Conservation (phyloP, 2,797 vertebrate species). For the Pipistrellus nathusii region DNA sequence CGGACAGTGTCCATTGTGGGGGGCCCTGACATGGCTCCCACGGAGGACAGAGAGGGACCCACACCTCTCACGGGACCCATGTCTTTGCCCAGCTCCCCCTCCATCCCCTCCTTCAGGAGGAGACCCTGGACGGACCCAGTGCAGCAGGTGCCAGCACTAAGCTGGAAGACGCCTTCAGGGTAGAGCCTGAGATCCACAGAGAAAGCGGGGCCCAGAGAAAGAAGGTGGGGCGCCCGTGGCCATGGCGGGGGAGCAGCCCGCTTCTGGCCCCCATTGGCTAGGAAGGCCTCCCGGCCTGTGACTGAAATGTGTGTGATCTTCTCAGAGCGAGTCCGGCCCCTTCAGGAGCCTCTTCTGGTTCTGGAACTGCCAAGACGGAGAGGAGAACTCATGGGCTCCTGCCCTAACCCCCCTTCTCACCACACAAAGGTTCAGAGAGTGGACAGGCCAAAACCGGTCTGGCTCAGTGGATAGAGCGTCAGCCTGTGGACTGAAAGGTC, state of each 20-base stretch:
- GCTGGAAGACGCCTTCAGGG: background rate
- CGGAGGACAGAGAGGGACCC: background rate
- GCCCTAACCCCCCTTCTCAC: background rate
- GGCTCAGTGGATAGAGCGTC: no score
- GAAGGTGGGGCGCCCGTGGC: background rate
- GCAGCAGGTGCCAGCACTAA: background rate
- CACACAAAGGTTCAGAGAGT: background rate
- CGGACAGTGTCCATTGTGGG: background rate
- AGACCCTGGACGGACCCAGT: background rate
- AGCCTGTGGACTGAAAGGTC: no score
- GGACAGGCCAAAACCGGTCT: background rate
- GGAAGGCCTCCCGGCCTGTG: background rate
- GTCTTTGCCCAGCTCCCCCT: background rate
- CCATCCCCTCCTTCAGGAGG: background rate
- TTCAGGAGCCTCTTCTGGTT: background rate
- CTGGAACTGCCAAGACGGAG: background rate
- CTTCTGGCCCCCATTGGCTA: background rate
- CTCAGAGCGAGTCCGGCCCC: background rate
- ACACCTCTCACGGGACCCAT: background rate
- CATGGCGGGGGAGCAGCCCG: background rate
- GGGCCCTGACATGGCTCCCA: background rate
- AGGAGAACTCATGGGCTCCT: background rate
- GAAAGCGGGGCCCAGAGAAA: background rate
- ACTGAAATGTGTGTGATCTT: background rate
- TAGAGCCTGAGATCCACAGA: background rate